Percentiles rank a stretch among this genome's conserved stretches.
phyloP scores from a whole-genome alignment of 2,888 invertebrate species.

The Limnephilus auricula region DNA sequence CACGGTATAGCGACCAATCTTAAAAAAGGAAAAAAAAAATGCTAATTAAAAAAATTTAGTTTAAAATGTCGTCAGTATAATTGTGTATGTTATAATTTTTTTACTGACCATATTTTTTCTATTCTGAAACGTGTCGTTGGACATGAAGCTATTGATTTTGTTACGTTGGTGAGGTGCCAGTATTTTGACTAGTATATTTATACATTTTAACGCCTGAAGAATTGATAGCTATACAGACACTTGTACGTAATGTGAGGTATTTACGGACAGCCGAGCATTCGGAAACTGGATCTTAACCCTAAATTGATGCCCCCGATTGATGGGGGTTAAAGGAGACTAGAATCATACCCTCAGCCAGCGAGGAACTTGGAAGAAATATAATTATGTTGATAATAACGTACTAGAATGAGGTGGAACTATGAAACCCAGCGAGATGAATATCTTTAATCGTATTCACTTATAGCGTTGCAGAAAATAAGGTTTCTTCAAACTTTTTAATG shows the following conservation, averaged over 20 bases:
- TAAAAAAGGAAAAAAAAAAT: too few species aligned
- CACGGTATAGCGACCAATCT: too few species aligned
- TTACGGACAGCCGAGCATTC: constrained; percentile 1
- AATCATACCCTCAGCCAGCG: neutral
- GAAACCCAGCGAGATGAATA: neutral
- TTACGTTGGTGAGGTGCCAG: too few species aligned
- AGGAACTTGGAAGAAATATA: neutral
- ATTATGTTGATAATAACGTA: neutral
- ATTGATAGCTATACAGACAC: neutral
- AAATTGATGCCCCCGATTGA: constrained; percentile 26
- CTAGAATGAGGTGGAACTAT: neutral
- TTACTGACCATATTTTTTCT: neutral
- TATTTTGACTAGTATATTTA: neutral
- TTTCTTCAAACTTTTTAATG: too few species aligned
- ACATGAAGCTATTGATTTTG: neutral
- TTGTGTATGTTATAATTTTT: too few species aligned
- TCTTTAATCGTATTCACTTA: neutral
- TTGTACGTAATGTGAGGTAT: neutral
- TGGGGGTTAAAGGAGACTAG: neutral
- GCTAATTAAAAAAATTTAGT: too few species aligned
- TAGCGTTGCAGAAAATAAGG: too few species aligned
- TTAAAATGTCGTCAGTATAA: too few species aligned
- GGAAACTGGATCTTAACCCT: constrained; percentile 17
- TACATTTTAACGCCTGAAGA: neutral
- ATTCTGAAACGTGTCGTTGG: neutral